Conservation (phyloP, 64 coral and sea anemone species). For the Actinia tenebrosa region DNA sequence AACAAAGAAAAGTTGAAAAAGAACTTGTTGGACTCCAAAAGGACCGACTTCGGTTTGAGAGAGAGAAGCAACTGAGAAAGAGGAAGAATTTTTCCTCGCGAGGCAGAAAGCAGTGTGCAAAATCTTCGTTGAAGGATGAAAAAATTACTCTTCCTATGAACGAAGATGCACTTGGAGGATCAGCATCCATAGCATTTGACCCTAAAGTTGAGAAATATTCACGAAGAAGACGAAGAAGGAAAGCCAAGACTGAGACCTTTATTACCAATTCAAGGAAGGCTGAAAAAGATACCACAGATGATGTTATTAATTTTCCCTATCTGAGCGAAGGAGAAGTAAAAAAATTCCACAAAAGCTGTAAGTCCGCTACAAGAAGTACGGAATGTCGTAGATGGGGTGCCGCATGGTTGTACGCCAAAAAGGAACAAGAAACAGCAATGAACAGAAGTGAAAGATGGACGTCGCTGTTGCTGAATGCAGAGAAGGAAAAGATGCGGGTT, state of each 20-base stretch:
- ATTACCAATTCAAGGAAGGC: not conserved
- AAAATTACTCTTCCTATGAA: constrained; percentile 39
- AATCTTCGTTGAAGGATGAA: not conserved
- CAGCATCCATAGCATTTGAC: constrained; percentile 68
- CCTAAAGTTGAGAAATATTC: constrained; percentile 43
- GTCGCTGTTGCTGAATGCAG: constrained; percentile 38
- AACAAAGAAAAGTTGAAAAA: constrained; percentile 42
- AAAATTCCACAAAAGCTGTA: constrained; percentile 52
- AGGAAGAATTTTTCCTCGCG: constrained; percentile 31
- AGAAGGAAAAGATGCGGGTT: constrained; percentile 48
- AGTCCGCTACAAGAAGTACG: constrained; percentile 35
- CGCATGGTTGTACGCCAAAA: constrained; percentile 75
- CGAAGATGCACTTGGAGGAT: constrained; percentile 49
- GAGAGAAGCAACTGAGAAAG: constrained; percentile 64
- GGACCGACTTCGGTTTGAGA: constrained; percentile 60
- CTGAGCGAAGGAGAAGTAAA: constrained; percentile 41
- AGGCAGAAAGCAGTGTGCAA: constrained; percentile 4
- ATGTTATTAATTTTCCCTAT: constrained; percentile 36
- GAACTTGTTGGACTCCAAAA: constrained; percentile 58
- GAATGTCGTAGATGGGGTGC: constrained; percentile 63
- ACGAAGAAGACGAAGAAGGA: not conserved
- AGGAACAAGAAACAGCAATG: constrained; percentile 45
- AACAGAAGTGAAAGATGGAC: constrained; percentile 50
- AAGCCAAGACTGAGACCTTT: constrained; percentile 12
- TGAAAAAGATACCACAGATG: not conserved